Evolutionary conservation across 2,797 vertebrate species (phyloP).

Genomic region (Kryptopterus vitreolus): DNA sequence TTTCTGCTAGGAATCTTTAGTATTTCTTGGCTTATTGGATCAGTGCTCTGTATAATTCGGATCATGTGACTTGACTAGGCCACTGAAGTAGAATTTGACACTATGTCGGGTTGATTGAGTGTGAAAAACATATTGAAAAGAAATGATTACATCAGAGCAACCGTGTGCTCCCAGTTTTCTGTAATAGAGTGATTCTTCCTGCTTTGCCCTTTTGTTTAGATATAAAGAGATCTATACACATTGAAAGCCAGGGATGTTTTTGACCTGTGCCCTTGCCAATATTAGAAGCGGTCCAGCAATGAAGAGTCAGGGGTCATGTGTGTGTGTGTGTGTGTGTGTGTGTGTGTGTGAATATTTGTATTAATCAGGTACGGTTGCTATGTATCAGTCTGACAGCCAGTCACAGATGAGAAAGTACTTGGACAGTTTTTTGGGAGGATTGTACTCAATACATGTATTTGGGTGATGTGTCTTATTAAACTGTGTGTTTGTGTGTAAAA

Average conservation of each 20-base stretch:
- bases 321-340: constrained; percentile 32
- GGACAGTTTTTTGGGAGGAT: constrained; percentile 32
- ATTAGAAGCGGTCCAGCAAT: neutral
- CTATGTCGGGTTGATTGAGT: neutral
- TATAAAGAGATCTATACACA: neutral
- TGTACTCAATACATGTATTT: constrained; percentile 34
- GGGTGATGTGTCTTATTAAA: constrained; percentile 31
- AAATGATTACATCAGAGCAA: neutral
- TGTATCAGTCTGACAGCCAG: constrained; percentile 50
- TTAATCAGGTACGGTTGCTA: constrained; percentile 41
- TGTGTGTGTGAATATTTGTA: constrained; percentile 49
- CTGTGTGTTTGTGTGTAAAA: neutral
- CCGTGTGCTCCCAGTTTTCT: neutral
- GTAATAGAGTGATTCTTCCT: neutral
- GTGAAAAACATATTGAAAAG: neutral
- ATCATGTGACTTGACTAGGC: neutral
- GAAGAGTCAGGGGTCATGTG: constrained; percentile 22
- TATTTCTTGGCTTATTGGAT: neutral
- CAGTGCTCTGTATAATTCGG: neutral
- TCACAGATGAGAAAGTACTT: constrained; percentile 43
- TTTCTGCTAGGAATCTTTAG: neutral
- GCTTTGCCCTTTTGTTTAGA: neutral
- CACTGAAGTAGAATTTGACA: neutral
- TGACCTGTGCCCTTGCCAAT: constrained; percentile 9
- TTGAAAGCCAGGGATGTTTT: constrained; percentile 5